Evolutionary conservation across 92 coral and sea anemone species (phyloP).

Genomic region (Diadumene lineata): DNA sequence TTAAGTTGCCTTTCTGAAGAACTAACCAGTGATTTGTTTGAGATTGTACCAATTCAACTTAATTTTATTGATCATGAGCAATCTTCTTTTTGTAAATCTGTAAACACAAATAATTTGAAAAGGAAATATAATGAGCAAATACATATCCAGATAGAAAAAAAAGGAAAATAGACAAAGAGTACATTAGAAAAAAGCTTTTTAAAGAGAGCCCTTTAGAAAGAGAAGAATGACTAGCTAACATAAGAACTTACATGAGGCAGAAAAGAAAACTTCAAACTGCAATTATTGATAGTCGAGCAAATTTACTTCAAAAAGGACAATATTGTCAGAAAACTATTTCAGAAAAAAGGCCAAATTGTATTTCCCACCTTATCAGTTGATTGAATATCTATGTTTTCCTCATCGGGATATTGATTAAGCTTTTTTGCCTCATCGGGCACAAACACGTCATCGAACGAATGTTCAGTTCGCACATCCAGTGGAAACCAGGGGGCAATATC

Average conservation of each 20-base stretch:
- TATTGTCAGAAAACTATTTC: no score
- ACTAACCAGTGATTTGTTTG: constrained; percentile 30
- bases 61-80: constrained; percentile 5
- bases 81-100: constrained; percentile 8
- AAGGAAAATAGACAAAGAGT: no score
- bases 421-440: constrained; percentile 31
- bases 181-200: no score
- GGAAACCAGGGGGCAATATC: constrained; percentile 16
- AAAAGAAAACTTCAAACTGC: no score
- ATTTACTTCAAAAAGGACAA: no score
- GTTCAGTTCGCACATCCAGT: neutral
- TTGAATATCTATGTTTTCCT: constrained; percentile 22
- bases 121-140: constrained; percentile 16
- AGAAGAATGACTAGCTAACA: no score
- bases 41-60: constrained; percentile 29
- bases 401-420: constrained; percentile 33
- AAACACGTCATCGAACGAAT: neutral
- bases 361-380: constrained; percentile 53
- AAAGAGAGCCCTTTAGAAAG: no score
- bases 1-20: constrained; percentile 22
- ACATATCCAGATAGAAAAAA: constrained; percentile 19
- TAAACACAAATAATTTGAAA: constrained; percentile 15
- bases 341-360: no score
- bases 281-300: no score
- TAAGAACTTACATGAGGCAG: no score